Percentiles rank a stretch among this genome's conserved stretches.
phyloP scores from a whole-genome alignment of 2,888 invertebrate species.

The Charanyca ferruginea region DNA sequence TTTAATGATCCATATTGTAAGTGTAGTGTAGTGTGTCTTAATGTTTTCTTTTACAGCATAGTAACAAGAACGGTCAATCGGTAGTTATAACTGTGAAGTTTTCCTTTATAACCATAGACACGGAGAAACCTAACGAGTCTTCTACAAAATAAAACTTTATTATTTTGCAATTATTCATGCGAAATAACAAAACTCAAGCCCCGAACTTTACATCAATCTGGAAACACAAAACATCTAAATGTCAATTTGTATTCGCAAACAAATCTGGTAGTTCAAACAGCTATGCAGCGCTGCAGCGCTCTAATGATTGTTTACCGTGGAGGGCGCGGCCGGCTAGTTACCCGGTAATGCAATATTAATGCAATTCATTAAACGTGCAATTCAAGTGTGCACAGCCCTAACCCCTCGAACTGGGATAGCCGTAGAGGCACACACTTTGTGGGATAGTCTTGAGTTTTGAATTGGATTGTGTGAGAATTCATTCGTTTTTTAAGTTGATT shows the following conservation, averaged over 20 bases:
- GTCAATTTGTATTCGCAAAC: slow-evolving; percentile 90
- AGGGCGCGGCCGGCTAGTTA: slow-evolving; percentile 82
- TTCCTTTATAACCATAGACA: too few species aligned
- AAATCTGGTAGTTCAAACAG: slow-evolving; percentile 85
- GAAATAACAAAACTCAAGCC: slow-evolving; percentile 30
- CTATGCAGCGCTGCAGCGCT: slow-evolving; percentile 71
- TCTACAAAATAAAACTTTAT: slow-evolving; percentile 8
- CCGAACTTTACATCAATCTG: slow-evolving; percentile 46
- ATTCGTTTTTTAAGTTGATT: not conserved
- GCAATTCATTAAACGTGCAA: slow-evolving; percentile 91
- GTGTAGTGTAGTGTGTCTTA: too few species aligned
- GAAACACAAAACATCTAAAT: slow-evolving; percentile 73
- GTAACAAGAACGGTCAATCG: not conserved
- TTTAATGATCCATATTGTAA: too few species aligned
- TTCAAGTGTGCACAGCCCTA: slow-evolving; percentile 80
- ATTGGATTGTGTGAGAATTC: slow-evolving; percentile 3
- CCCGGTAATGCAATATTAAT: slow-evolving; percentile 91
- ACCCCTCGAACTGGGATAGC: slow-evolving; percentile 53
- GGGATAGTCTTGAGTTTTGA: slow-evolving; percentile 40
- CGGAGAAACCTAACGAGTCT: too few species aligned
- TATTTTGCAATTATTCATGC: too few species aligned
- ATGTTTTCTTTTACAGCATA: not conserved
- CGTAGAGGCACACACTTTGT: slow-evolving; percentile 21
- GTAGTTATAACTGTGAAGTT: too few species aligned
- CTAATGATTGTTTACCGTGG: slow-evolving; percentile 89